Evolutionary conservation across 2,888 invertebrate species (phyloP).

Genomic region (Gibbula magus): DNA sequence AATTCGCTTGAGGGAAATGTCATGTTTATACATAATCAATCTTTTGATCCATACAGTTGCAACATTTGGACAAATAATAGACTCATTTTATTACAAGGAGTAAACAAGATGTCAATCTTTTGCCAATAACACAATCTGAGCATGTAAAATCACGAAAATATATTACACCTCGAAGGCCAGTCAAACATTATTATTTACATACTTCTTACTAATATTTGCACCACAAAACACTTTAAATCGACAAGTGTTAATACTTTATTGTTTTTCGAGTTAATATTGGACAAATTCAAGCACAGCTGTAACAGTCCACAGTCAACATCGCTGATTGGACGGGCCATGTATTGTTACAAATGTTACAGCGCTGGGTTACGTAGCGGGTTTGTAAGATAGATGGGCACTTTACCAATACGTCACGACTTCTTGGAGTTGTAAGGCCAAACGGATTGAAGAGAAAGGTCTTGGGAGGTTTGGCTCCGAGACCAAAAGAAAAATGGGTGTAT

Average conservation of each 20-base stretch:
- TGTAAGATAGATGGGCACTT: neutral
- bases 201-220: no score
- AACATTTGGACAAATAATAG: conserved; percentile 2
- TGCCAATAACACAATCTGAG: neutral
- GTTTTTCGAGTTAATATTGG: no score
- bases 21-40: neutral
- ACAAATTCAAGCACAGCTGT: no score
- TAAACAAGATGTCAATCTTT: neutral
- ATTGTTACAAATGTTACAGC: no score
- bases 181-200: no score
- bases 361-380: no score
- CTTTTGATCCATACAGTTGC: neutral
- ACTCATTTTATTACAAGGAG: neutral
- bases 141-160: no score
- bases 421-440: neutral
- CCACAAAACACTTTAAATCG: no score
- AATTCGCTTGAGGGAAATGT: neutral
- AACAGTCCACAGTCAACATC: no score
- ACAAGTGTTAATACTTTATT: no score
- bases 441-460: neutral
- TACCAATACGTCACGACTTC: neutral
- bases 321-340: no score
- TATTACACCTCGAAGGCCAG: no score
- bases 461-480: neutral
- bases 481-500: neutral